These are phyloP conservation scores for Ophioninae sp. DNA, from an alignment of 2,888 invertebrate species.

Conservation along the genomic window DNA sequence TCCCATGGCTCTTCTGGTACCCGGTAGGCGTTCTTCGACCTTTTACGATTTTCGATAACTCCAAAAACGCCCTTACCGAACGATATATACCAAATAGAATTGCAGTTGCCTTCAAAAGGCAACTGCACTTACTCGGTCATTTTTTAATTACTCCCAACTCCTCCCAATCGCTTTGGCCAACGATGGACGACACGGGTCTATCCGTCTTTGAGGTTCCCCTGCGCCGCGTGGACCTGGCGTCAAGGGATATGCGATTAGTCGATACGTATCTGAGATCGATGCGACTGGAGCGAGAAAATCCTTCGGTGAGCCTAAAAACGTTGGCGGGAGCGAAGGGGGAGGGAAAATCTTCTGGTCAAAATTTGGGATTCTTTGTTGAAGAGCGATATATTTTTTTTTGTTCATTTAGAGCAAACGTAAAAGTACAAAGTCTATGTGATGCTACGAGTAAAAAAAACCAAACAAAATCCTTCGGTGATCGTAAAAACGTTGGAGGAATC, in stretches of 20 bases:
- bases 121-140: conserved; percentile 47
- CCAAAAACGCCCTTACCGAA: conserved; percentile 5
- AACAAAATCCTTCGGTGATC: conserved; percentile 59
- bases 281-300: conserved; percentile 53
- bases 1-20: conserved; percentile 8
- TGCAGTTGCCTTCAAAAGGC: conserved; percentile 8
- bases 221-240: conserved; percentile 28
- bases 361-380: too few species aligned
- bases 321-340: background rate
- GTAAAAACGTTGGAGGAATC: conserved; percentile 46
- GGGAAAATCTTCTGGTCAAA: conserved; percentile 1
- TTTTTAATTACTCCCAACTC: conserved; percentile 62
- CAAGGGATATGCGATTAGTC: conserved; percentile 64
- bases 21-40: conserved; percentile 41
- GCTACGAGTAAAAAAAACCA: too few species aligned
- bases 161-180: conserved; percentile 36
- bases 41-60: conserved; percentile 54
- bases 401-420: too few species aligned
- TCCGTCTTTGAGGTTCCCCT: conserved; percentile 45
- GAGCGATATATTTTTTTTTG: too few species aligned
- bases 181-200: conserved; percentile 26
- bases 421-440: too few species aligned
- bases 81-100: conserved; percentile 7
- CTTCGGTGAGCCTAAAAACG: conserved; percentile 59
- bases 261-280: conserved; percentile 61